Conservation (phyloP, 1,140 invertebrate genomes). For the Oreohelix idahoensis region DNA sequence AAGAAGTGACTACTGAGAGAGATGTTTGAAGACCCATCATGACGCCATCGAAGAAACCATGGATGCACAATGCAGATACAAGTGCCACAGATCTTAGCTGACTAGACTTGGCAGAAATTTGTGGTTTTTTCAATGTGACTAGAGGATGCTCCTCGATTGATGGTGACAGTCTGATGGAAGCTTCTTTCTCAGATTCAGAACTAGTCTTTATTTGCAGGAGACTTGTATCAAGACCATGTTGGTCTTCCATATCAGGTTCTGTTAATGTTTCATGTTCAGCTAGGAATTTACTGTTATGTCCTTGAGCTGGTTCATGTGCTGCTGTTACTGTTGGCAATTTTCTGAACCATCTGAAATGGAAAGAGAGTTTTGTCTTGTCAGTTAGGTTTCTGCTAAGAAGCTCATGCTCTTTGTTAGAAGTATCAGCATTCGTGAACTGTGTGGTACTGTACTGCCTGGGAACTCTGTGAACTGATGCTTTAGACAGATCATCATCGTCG, state of each 20-base stretch:
- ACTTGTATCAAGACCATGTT: not conserved
- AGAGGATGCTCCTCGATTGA: not conserved
- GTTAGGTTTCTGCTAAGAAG: no score
- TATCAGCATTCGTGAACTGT: no score
- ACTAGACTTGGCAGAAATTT: not conserved
- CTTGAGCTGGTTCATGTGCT: not conserved
- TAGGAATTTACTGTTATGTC: not conserved
- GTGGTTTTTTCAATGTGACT: not conserved
- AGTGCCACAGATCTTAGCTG: slow-evolving; percentile 12
- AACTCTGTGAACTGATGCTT: no score
- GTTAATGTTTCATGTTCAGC: not conserved
- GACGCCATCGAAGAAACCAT: slow-evolving; percentile 32
- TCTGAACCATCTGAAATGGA: not conserved
- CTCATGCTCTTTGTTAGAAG: no score
- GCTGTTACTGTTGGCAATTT: not conserved
- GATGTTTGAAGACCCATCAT: slow-evolving; percentile 32
- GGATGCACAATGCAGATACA: slow-evolving; percentile 17
- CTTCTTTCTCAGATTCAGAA: slow-evolving; percentile 12
- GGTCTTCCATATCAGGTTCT: not conserved
- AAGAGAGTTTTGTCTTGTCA: no score
- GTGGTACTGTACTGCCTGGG: no score
- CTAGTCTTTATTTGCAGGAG: not conserved
- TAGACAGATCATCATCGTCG: no score
- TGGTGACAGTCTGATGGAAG: slow-evolving; percentile 53
- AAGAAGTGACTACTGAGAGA: not conserved